Evolutionary conservation across 2,797 vertebrate genomes (phyloP).

Genomic region (Sebastes kiyomatsui): DNA sequence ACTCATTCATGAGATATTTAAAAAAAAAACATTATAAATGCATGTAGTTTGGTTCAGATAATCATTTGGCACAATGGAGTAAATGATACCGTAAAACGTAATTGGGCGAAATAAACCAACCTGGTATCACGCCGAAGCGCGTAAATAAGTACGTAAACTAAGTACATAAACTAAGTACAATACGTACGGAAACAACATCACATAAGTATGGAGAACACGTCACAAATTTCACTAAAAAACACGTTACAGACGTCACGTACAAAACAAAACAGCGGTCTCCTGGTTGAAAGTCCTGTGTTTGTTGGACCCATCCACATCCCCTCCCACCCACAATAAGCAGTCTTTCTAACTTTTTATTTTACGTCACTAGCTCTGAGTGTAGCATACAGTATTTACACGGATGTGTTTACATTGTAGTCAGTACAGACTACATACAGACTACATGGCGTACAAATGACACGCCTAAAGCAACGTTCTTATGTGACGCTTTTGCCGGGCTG

Average conservation of each 20-base stretch:
- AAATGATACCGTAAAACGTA: background rate
- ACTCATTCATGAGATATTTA: background rate
- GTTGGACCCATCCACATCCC: no score
- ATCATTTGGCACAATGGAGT: background rate
- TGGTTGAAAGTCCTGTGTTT: no score
- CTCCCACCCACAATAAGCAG: no score
- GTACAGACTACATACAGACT: background rate
- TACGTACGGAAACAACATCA: background rate
- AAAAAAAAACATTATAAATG: background rate
- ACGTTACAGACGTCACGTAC: fast-evolving
- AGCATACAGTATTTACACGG: no score
- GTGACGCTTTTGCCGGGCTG: no score
- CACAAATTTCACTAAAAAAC: background rate
- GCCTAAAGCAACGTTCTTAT: no score
- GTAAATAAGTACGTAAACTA: no score
- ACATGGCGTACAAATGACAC: background rate
- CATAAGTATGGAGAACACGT: background rate
- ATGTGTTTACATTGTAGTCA: no score
- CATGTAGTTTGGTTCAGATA: background rate
- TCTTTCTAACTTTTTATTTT: background rate
- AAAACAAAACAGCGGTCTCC: no score
- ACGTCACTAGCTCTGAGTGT: no score
- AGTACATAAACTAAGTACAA: background rate
- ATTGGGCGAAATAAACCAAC: background rate
- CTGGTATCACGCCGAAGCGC: no score